Evolutionary conservation across 2,888 invertebrate species (phyloP).

Genomic region (Oxystoma pomonae): DNA sequence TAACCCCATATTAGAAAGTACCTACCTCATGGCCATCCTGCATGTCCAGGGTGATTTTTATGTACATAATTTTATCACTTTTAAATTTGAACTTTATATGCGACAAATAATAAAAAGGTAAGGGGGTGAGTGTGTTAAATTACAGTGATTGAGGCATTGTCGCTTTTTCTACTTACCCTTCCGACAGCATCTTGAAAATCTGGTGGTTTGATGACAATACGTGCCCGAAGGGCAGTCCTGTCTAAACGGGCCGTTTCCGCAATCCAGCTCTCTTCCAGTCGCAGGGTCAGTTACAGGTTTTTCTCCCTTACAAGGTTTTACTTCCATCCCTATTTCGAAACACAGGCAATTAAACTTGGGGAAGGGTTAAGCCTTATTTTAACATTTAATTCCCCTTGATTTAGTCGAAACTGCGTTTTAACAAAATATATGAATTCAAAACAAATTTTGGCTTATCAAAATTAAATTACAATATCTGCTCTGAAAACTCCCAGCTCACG

Average conservation of each 20-base stretch:
- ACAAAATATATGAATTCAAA: neutral
- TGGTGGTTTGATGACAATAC: conserved; percentile 81
- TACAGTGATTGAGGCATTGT: neutral
- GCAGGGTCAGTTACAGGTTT: conserved; percentile 67
- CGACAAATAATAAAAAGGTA: too few species aligned
- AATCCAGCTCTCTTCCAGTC: conserved; percentile 75
- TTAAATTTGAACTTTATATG: too few species aligned
- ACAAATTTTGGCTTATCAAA: neutral
- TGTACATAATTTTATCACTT: too few species aligned
- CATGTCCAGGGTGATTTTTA: too few species aligned
- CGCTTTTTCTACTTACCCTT: conserved; percentile 57
- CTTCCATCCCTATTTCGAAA: conserved; percentile 61
- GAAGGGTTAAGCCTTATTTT: neutral
- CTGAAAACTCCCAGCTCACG: too few species aligned
- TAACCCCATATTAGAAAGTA: too few species aligned
- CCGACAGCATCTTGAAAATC: conserved; percentile 80
- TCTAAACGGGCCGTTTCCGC: conserved; percentile 73
- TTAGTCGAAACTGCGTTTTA: neutral
- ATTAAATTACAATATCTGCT: neutral
- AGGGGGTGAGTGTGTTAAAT: too few species aligned
- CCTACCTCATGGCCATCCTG: too few species aligned
- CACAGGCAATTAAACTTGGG: conserved; percentile 17
- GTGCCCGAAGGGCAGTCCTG: conserved; percentile 80
- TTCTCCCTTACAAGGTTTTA: conserved; percentile 82
- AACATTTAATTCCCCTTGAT: neutral